These are phyloP conservation scores for Siphlonurus alternatus DNA, from an alignment of 2,888 invertebrate genomes.

Conservation along the genomic window DNA sequence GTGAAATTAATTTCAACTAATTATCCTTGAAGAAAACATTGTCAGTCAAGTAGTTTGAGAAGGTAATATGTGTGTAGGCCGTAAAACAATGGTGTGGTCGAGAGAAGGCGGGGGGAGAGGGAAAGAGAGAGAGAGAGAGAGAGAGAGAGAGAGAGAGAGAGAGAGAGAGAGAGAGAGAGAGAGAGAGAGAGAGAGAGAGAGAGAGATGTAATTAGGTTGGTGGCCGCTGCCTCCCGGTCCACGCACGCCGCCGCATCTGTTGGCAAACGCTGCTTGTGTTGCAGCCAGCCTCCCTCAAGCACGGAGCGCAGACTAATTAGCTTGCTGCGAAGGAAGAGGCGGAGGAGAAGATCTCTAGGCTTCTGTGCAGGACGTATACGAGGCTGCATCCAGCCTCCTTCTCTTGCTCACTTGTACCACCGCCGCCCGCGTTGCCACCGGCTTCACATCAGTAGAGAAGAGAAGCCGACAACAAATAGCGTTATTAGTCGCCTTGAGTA, in stretches of 20 bases:
- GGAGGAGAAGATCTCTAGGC: neutral
- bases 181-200: too few species aligned
- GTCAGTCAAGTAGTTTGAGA: neutral
- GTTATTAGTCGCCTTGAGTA: neutral
- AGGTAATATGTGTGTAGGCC: neutral
- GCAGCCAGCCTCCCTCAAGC: neutral
- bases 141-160: conserved; percentile 10
- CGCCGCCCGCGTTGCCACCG: neutral
- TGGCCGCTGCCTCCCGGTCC: neutral
- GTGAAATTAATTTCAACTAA: neutral
- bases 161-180: neutral
- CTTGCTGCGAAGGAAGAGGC: neutral
- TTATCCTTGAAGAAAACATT: neutral
- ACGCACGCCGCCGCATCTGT: neutral
- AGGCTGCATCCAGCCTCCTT: too few species aligned
- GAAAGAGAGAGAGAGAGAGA: conserved; percentile 9
- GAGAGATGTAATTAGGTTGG: neutral
- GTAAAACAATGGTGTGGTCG: neutral
- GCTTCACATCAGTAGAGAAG: neutral
- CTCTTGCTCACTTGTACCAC: neutral
- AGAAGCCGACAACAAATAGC: neutral
- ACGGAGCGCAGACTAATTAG: neutral
- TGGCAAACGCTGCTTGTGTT: too few species aligned
- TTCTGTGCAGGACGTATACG: too few species aligned
- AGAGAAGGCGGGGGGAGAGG: conserved; percentile 4